phyloP scores from a whole-genome alignment of 2,888 invertebrate genomes.

The Mamestra brassicae region DNA sequence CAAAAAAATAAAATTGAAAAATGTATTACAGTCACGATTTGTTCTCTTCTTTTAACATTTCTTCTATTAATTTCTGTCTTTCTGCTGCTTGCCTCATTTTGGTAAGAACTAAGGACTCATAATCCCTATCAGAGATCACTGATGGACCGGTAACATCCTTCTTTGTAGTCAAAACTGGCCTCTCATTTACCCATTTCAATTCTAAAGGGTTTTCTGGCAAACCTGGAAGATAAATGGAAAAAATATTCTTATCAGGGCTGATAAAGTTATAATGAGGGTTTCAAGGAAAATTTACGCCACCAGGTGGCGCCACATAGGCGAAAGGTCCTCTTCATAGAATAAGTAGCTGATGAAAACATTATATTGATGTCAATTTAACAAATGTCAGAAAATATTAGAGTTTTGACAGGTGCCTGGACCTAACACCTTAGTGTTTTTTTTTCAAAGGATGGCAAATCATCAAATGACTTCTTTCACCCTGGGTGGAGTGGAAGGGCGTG shows the following conservation, averaged over 20 bases:
- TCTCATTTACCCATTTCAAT: conserved; percentile 93
- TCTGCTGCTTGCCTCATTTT: conserved; percentile 96
- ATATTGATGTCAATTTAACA: too few species aligned
- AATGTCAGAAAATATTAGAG: too few species aligned
- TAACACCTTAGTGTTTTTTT: too few species aligned
- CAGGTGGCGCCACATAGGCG: too few species aligned
- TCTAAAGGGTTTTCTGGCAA: conserved; percentile 93
- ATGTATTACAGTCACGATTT: conserved; percentile 45
- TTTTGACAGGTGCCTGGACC: too few species aligned
- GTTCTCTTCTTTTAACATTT: conserved; percentile 92
- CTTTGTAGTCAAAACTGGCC: conserved; percentile 83
- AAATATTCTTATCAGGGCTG: neutral
- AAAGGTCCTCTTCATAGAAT: too few species aligned
- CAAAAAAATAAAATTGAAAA: conserved; percentile 5
- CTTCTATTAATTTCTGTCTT: conserved; percentile 93
- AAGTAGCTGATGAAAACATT: too few species aligned
- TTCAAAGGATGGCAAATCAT: too few species aligned
- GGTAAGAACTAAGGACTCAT: conserved; percentile 95
- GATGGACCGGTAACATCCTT: conserved; percentile 77
- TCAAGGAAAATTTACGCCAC: too few species aligned
- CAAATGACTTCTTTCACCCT: too few species aligned
- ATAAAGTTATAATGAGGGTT: too few species aligned
- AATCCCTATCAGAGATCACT: conserved; percentile 93
- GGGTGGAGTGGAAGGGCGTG: too few species aligned
- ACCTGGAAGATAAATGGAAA: conserved; percentile 83